These are phyloP conservation scores for Cryptoblepharus egeriae DNA, from an alignment of 2,797 vertebrate genomes.

Conservation along the genomic window DNA sequence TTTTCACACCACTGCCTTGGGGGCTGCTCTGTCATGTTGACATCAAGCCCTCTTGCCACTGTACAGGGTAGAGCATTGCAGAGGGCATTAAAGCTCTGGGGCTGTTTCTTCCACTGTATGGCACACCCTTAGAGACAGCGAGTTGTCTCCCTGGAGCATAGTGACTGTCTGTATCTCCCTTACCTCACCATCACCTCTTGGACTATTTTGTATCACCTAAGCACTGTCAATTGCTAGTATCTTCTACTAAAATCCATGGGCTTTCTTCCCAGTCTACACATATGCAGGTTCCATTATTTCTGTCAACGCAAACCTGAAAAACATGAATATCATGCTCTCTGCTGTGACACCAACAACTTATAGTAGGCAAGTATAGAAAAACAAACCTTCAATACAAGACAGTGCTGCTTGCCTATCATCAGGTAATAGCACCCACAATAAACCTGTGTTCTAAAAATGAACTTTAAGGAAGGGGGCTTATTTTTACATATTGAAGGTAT, in stretches of 20 bases:
- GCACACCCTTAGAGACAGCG: slow-evolving; percentile 5
- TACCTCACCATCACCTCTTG: neutral
- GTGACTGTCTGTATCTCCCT: neutral
- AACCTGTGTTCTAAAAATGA: neutral
- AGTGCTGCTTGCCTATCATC: neutral
- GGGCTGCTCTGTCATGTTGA: slow-evolving; percentile 12
- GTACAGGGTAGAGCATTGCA: neutral
- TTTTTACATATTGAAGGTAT: too few species aligned
- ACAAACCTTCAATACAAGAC: neutral
- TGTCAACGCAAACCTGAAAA: neutral
- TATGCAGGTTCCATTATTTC: neutral
- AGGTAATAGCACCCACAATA: neutral
- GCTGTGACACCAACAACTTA: neutral
- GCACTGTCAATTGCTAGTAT: neutral
- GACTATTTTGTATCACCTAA: neutral
- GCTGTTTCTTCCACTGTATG: neutral
- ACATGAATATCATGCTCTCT: neutral
- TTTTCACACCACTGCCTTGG: slow-evolving; percentile 18
- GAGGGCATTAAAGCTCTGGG: slow-evolving; percentile 7
- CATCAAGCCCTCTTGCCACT: slow-evolving; percentile 6
- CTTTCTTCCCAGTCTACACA: neutral
- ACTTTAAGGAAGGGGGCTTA: too few species aligned
- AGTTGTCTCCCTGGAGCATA: neutral
- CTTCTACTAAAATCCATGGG: neutral
- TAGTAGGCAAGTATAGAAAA: neutral